Conservation (phyloP, 2,797 vertebrate species). For the Mionectes olivaceus region DNA sequence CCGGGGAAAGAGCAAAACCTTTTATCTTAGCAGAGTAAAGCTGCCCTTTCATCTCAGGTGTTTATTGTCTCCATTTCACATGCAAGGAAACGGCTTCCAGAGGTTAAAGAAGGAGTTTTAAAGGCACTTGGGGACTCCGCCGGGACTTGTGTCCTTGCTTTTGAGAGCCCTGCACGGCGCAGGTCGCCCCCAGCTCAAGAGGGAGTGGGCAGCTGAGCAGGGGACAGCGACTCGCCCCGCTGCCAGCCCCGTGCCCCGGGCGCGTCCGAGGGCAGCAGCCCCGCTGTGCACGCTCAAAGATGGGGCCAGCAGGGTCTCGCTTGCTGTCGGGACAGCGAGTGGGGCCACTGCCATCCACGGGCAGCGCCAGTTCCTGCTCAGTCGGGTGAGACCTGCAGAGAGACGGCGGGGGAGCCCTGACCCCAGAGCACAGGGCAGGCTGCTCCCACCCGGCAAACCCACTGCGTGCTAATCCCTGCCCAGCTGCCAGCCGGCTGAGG, state of each 20-base stretch:
- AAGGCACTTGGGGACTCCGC: not conserved
- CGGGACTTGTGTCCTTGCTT: not conserved
- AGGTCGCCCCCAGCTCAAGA: not conserved
- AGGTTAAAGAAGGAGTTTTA: constrained; percentile 21
- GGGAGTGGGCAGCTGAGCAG: fast-evolving
- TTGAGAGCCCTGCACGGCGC: not conserved
- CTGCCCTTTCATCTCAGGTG: constrained; percentile 2
- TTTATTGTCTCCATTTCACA: constrained; percentile 48
- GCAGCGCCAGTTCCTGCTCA: fast-evolving
- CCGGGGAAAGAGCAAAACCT: not conserved
- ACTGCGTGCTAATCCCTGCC: fast-evolving
- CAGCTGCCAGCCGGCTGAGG: fast-evolving
- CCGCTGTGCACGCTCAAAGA: not conserved
- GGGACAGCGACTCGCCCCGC: fast-evolving
- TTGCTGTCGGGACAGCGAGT: fast-evolving
- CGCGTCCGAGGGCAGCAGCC: not conserved
- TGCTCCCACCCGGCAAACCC: not conserved
- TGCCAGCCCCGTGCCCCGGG: not conserved
- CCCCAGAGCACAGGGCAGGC: not conserved
- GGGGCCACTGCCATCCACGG: not conserved
- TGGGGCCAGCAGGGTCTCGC: fast-evolving
- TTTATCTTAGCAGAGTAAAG: constrained; percentile 32
- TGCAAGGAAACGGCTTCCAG: not conserved
- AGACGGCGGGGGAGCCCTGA: fast-evolving
- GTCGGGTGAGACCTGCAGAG: fast-evolving